Conservation (phyloP, 2,113 vertebrate species). For the Marmota flaviventris region DNA sequence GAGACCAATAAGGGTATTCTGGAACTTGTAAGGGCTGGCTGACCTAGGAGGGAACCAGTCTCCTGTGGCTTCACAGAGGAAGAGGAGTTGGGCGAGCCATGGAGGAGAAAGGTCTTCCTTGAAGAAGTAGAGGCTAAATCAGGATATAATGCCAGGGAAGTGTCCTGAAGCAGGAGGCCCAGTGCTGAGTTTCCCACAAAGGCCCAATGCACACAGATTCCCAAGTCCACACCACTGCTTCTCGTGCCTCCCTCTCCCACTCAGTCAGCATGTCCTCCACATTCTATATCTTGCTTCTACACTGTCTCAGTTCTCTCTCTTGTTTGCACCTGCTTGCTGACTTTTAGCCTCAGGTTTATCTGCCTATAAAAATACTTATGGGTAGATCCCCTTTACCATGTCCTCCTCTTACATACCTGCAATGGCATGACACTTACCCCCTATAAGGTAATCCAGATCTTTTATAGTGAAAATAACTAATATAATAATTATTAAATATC, state of each 20-base stretch:
- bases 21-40: background rate
- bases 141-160: background rate
- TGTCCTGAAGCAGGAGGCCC: background rate
- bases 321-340: background rate
- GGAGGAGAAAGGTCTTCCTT: background rate
- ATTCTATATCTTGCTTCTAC: background rate
- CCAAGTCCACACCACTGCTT: background rate
- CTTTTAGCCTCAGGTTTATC: background rate
- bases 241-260: background rate
- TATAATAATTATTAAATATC: background rate
- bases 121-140: conserved; percentile 15
- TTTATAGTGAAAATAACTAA: background rate
- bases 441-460: background rate
- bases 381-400: background rate
- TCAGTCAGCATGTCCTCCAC: background rate
- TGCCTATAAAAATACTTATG: background rate
- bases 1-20: background rate
- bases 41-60: background rate
- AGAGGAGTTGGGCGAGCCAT: background rate
- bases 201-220: background rate
- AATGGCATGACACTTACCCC: background rate
- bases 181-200: background rate
- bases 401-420: background rate
- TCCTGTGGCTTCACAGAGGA: background rate
- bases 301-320: background rate